Base-by-base conservation (phyloP, 2,113 vertebrate species). In the Nansenia antarctica region DNA sequence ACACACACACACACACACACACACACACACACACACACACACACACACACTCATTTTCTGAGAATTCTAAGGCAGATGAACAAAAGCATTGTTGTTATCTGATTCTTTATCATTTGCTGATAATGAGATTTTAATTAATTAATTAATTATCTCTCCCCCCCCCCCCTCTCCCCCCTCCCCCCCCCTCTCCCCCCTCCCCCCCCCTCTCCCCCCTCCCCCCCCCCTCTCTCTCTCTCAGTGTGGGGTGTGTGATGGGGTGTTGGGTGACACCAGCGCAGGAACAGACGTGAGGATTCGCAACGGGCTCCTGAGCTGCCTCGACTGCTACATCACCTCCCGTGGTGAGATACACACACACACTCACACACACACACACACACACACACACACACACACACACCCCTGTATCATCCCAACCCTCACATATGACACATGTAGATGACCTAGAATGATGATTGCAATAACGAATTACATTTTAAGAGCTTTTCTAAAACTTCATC, bases 261-360 rank as follows among this genome's bases (percentile, higher is more conserved):
- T 99, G 31, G 96, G 97, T 47, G 95, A 98, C 0, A 87, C 95
- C 70, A 92, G 92, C 0, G 88, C 93, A 14, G 97, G 97, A 61
- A 98, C 96, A 0, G 96, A 99, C 6, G 97, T 99, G 47, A 91
- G 96, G 82, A 98, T 99, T 84, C 94, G 96, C 24, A 98, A 95
- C 2, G 96, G 97, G 61, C 91, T 94, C 69, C 94, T 99, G 5
- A 99, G 95, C 84, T 99, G 97, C 85, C 94, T 95, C 0, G 94
- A 97, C 47, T 99, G 97, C 84, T 99, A 98, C 58, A 84, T 95
- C 72, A 90, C 94, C 85, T 95, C 95, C 80, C 91, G 95, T 70
- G 96, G 96, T 98, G 81, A 95, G 94, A 88, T 62, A 49, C 39
- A 66, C 18, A n/a, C 30, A 20, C 5, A 20, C 9, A 53, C 9